phyloP scores from a whole-genome alignment of 2,113 vertebrate genomes.

The Mustela nigripes region DNA sequence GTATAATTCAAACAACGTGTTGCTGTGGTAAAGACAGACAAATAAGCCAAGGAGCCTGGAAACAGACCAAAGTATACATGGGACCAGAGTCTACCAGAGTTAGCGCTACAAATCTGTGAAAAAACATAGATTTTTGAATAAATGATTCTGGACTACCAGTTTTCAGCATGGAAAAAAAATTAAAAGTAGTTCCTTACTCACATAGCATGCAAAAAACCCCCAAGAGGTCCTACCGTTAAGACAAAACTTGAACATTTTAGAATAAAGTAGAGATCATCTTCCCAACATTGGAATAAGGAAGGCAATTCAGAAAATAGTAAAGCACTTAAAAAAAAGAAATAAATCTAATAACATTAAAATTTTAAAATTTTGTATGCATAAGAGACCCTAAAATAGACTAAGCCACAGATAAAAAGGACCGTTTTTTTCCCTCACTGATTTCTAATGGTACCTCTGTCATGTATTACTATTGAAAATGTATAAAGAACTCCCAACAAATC shows the following conservation, averaged over 20 bases:
- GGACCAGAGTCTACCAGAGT: background rate
- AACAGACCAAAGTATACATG: background rate
- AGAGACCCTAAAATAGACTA: background rate
- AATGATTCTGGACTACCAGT: background rate
- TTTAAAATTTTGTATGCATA: background rate
- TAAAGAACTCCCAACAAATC: background rate
- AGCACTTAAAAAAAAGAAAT: background rate
- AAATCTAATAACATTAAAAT: conserved; percentile 18
- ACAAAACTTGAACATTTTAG: background rate
- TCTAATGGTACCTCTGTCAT: background rate
- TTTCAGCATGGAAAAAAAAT: background rate
- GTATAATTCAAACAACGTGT: background rate
- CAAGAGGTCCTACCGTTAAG: background rate
- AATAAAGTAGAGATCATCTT: conserved; percentile 48
- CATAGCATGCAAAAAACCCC: background rate
- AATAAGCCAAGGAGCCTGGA: background rate
- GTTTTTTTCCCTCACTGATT: background rate
- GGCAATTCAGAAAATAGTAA: background rate
- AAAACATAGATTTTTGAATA: background rate
- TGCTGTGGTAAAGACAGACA: background rate
- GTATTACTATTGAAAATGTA: background rate
- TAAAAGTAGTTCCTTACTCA: background rate
- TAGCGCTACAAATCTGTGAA: background rate
- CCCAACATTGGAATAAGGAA: background rate
- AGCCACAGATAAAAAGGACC: background rate